Base-by-base conservation (phyloP, 2,113 vertebrate genomes). In the Seriola quinqueradiata region DNA sequence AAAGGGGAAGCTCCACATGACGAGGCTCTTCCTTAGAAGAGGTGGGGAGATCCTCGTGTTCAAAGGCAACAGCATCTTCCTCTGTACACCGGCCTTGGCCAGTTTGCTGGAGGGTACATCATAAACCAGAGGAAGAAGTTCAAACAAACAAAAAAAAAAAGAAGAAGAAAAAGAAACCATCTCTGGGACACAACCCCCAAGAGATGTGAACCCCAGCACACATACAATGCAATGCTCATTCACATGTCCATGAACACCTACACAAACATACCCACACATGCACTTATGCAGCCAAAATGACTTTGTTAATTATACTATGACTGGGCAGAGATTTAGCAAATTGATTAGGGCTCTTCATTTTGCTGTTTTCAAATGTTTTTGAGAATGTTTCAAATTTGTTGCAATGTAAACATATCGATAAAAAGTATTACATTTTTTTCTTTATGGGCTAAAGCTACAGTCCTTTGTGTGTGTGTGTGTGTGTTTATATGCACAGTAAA, bases 231-330 rank as follows among this genome's bases (percentile, higher is more conserved):
- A 52, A 82, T 28, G 65, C 87, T 82, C 79, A 81, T 88, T 87
- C 77, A 81, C 44, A 68, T 83, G 64, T 81, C 72, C 76, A 84
- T 67, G 71, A 87, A 89, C 87, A 76, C 52, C 70, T 83, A 59
- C 79, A 79, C 79, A 81, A 70, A 68, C 16, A 60, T 66, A 64
- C 84, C 63, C 84, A 87, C 78, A 69, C 72, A 65, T 66, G 42
- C 46, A 64, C 59, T 72, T 21, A 28, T 28, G 19, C 63, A 70
- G 66, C 75, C 72, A 67, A 38, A 69, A 79, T 85, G 77, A 34
- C 85, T 70, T 61, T 61, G 90, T 66, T 87, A 82, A 88, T 85
- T 90, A 82, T 79, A 76, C 64, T 40, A 52, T 61, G 75, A 84
- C 61, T 40, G 67, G 76, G 75, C 32, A 42, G 70, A 82, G 58